phyloP scores from a whole-genome alignment of 2,113 vertebrate genomes.

The Callithrix jacchus region DNA sequence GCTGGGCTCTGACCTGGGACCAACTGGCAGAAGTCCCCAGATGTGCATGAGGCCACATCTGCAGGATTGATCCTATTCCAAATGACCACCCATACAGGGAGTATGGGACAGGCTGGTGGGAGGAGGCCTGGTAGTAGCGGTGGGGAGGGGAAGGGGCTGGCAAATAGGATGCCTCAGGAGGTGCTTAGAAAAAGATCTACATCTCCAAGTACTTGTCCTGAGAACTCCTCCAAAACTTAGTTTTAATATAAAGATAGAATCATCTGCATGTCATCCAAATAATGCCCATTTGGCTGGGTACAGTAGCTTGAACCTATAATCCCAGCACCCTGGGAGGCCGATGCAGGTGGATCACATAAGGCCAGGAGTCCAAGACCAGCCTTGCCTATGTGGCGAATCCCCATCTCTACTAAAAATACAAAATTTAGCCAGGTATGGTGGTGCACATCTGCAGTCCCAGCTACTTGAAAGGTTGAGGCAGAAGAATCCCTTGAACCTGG shows the following conservation, averaged over 20 bases:
- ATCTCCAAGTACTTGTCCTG: not conserved
- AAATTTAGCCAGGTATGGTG: no score
- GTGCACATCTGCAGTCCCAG: no score
- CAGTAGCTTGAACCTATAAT: no score
- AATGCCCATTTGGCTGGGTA: not conserved
- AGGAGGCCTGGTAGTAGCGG: no score
- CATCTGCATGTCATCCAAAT: not conserved
- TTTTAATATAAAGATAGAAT: not conserved
- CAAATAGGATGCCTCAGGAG: not conserved
- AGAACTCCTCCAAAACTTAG: not conserved
- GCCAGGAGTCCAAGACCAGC: no score
- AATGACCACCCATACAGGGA: rapidly evolving
- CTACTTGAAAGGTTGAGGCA: no score
- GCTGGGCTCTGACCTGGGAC: not conserved
- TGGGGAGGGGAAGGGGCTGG: not conserved
- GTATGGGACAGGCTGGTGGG: not conserved
- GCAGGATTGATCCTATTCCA: rapidly evolving
- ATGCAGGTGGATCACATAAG: no score
- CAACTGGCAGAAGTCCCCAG: not conserved
- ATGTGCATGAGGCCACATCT: rapidly evolving
- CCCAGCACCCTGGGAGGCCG: no score
- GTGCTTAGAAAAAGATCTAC: not conserved
- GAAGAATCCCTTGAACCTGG: no score
- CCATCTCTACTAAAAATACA: no score
- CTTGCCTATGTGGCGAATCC: no score